Evolutionary conservation across 2,888 invertebrate species (phyloP).

Genomic region (Drosophila aldrichi): DNA sequence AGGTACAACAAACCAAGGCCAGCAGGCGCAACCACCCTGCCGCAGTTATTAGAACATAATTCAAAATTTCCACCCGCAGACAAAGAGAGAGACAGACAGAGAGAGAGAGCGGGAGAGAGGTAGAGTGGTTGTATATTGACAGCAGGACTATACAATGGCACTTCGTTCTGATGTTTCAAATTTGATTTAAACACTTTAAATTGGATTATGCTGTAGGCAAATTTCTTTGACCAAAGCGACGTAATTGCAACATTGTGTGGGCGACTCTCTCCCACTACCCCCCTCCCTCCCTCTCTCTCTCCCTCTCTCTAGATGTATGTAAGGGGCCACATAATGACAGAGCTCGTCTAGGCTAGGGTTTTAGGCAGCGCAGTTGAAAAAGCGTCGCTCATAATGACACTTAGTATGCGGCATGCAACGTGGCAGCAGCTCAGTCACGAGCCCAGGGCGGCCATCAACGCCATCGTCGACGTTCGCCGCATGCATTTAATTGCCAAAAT

Average conservation of each 20-base stretch:
- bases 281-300: not conserved
- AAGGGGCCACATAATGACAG: slow-evolving; percentile 70
- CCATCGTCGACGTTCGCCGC: slow-evolving; percentile 80
- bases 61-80: slow-evolving; percentile 70
- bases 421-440: slow-evolving; percentile 73
- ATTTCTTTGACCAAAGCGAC: slow-evolving; percentile 69
- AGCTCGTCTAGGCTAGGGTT: slow-evolving; percentile 60
- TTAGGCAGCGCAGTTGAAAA: slow-evolving; percentile 50
- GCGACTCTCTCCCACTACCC: not conserved
- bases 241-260: slow-evolving; percentile 78
- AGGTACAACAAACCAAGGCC: slow-evolving; percentile 68
- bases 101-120: not conserved
- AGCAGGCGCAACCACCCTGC: slow-evolving; percentile 43
- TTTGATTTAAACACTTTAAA: slow-evolving; percentile 85
- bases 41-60: slow-evolving; percentile 82
- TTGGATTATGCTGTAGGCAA: slow-evolving; percentile 84
- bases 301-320: not conserved
- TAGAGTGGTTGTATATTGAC: slow-evolving; percentile 23
- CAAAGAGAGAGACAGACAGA: not conserved
- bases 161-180: slow-evolving; percentile 79
- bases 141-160: slow-evolving; percentile 63
- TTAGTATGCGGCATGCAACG: slow-evolving; percentile 84
- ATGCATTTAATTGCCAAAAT: slow-evolving; percentile 84
- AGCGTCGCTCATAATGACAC: slow-evolving; percentile 82
- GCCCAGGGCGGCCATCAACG: slow-evolving; percentile 74